Evolutionary conservation across 1,140 invertebrate genomes (phyloP).

Genomic region (Condylostylus longicornis): DNA sequence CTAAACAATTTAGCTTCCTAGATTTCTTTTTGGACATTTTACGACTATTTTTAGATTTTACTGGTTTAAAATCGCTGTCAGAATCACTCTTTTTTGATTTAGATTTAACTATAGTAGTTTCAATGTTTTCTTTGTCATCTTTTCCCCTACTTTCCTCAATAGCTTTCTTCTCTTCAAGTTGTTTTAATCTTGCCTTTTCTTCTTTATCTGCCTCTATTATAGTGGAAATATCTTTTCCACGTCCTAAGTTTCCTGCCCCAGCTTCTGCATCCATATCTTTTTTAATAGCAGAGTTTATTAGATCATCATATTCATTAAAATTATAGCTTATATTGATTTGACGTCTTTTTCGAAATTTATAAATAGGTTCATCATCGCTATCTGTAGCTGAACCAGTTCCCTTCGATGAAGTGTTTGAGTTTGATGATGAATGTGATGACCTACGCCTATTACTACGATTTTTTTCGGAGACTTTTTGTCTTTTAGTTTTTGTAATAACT

Average conservation of each 20-base stretch:
- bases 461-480: no score
- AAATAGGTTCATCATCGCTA: slow-evolving; percentile 57
- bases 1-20: slow-evolving; percentile 62
- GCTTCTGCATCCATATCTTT: slow-evolving; percentile 58
- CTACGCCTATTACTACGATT: slow-evolving; percentile 5
- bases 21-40: slow-evolving; percentile 45
- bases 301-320: slow-evolving; percentile 84
- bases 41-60: slow-evolving; percentile 11
- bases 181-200: slow-evolving; percentile 33
- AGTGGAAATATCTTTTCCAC: slow-evolving; percentile 79
- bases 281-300: slow-evolving; percentile 84
- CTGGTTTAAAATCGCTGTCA: slow-evolving; percentile 6
- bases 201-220: slow-evolving; percentile 71
- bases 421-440: slow-evolving; percentile 3
- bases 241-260: slow-evolving; percentile 60
- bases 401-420: slow-evolving; percentile 9
- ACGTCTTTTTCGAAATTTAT: slow-evolving; percentile 59
- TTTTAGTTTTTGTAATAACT: no score
- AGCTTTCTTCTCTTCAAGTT: slow-evolving; percentile 17
- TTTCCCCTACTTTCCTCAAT: slow-evolving; percentile 7
- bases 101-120: no score
- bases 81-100: no score
- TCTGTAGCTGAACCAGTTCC: slow-evolving; percentile 37
- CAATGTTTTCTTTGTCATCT: slow-evolving; percentile 14
- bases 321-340: slow-evolving; percentile 64